Percentiles rank a stretch among this genome's conserved stretches.
Conservation (phyloP, 2,797 vertebrate genomes). For the Trichosurus vulpecula region DNA sequence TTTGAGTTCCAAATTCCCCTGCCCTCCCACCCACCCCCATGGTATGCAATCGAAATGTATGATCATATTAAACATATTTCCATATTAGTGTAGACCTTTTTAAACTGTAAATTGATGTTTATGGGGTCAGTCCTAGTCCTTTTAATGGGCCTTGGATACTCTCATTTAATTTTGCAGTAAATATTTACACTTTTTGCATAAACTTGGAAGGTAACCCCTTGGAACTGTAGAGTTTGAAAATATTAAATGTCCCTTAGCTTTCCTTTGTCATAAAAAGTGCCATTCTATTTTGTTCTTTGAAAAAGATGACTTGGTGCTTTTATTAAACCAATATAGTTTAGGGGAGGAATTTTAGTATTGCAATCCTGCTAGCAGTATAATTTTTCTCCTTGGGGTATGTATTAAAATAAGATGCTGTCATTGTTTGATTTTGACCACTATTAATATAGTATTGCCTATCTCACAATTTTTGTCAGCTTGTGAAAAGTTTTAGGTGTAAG, state of each 20-base stretch:
- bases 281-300: neutral
- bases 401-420: neutral
- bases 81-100: no score
- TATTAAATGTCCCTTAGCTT: neutral
- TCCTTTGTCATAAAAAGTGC: neutral
- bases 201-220: neutral
- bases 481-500: neutral
- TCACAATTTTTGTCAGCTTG: neutral
- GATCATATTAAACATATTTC: no score
- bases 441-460: neutral
- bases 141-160: neutral
- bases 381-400: conserved; percentile 12
- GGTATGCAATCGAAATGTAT: no score
- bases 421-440: neutral
- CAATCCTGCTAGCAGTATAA: neutral
- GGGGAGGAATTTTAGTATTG: conserved; percentile 22
- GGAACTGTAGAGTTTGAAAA: neutral
- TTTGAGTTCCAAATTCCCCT: no score
- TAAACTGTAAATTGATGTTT: neutral
- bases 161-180: neutral
- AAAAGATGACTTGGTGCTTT: neutral
- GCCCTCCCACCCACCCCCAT: no score
- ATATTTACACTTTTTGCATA: neutral
- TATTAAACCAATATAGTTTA: neutral
- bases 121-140: neutral